Base-by-base conservation (phyloP, 2,888 invertebrate genomes). In the Eristalis intricaria region DNA sequence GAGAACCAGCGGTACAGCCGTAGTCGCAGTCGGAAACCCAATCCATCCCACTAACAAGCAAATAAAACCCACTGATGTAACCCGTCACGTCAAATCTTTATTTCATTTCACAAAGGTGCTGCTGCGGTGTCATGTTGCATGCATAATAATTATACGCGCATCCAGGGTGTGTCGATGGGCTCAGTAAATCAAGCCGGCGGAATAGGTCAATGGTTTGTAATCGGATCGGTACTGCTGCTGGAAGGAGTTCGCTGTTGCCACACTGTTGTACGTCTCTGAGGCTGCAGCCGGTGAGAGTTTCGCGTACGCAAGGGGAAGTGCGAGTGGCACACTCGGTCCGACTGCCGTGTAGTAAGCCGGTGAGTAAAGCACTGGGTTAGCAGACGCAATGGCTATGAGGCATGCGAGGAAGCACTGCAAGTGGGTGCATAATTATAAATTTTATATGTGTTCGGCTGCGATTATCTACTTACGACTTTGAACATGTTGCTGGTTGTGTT, bases 211-310 rank as follows among this genome's bases (percentile, higher is more conserved):
- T 66, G 92, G 92, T 78, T 91, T 90, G 87, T 91, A 91, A 73
- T 92, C 91, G 61, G 90, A 89, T 81, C 92, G 91, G 85, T 91
- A 92, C 23, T 91, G 91, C 73, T 92, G 92, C 89, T 92, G 91
- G 66, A 91, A 91, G 11, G 91, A 91, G 85, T 89, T 90, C 11
- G 90, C 89, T 5, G 92, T 91, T 88, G 90, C 89, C 65, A 91
- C 92, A 86, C 91, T 92, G 88, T 91, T 92, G 78, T 91, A 92
- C 15, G 91, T 89, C 80, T 91, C 91, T 43, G 91, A 90, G 35
- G 90, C 89, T 22, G 88, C 86, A 23, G 89, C 79, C 32, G 74
- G 76, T 23, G 89, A 74, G 26, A 89, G 26, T 3, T 90, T 91
- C 19, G 91, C 82, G 66, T 92, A 91, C 74, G 91, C 90, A 85